Base-by-base conservation (phyloP, 2,888 invertebrate genomes). In the Ophion slaviceki region DNA sequence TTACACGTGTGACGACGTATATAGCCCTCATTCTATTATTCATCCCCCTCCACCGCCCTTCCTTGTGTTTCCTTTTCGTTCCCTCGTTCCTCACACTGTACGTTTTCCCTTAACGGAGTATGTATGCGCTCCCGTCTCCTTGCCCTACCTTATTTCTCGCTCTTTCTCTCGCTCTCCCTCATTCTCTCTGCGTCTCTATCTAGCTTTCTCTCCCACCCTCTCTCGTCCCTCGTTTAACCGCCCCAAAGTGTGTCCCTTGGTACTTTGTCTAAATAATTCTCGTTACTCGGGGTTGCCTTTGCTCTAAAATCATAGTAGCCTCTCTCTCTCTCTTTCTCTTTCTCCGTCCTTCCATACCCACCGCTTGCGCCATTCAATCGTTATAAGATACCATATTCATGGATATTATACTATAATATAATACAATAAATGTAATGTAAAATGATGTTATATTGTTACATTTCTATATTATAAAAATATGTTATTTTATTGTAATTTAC, bases 191-290 rank as follows among this genome's bases (percentile, higher is more conserved):
- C 24, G 59, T 32, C 62, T 47, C 66, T 24, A 47, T 59, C 67
- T 5, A 40, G 11, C 14, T 20, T 4, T 17, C 28, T n/a, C 10
- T 28, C 40, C 32, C 53, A 32, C 5, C 14, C 45, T n/a, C 61
- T 47, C 72, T 59, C 75, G 32, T 8, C 17, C 32, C 28, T 17
- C 28, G 53, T 77, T 77, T 77, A 24, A 61, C 17, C 40, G 20
- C 62, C 78, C 64, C 64, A 53, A 78, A 78, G 84, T 62, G 62
- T 64, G 72, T 59, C 77, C 57, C 84, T 36, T 32, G 64, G 68
- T 70, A 57, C 80, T 85, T 62, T 53, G 61, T 84, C 77, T 84
- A 78, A 85, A 85, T 85, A 78, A 85, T 85, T 85, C 81, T 24
- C 74, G 84, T 74, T 64, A 61, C 74, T 78, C 68, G 62, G 47